A percentile compares a stretch with the other conserved stretches of the same genome.
These are phyloP conservation scores for Lochmaea crataegi DNA, from an alignment of 2,888 invertebrate genomes.

Conservation along the genomic window DNA sequence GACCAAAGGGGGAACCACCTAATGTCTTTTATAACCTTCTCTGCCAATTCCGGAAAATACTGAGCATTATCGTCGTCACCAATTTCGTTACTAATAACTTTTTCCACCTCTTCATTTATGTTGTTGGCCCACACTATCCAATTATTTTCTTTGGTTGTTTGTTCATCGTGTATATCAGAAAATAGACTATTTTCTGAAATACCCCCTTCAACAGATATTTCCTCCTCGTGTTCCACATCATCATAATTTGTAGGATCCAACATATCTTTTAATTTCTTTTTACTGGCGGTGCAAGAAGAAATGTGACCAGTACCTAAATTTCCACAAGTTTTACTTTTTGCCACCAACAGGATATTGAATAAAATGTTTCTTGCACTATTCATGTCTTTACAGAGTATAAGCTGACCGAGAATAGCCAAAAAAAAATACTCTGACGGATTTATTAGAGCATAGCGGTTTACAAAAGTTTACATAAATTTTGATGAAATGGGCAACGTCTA, in stretches of 20 bases:
- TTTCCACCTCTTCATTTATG: slow-evolving; percentile 9
- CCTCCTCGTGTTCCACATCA: slow-evolving; percentile 5
- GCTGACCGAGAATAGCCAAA: slow-evolving; percentile 13
- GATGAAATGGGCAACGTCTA: slow-evolving; percentile 18
- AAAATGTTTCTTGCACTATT: background rate
- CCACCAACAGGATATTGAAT: background rate
- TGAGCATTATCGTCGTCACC: slow-evolving; percentile 21
- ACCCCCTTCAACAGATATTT: background rate
- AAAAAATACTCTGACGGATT: slow-evolving; percentile 13
- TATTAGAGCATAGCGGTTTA: background rate
- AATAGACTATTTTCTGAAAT: background rate
- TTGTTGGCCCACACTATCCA: slow-evolving; percentile 2
- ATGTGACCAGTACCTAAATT: background rate
- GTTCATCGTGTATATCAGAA: no score
- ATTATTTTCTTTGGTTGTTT: background rate
- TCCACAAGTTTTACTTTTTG: slow-evolving; percentile 8
- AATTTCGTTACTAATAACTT: background rate
- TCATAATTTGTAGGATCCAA: slow-evolving; percentile 2
- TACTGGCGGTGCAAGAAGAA: background rate
- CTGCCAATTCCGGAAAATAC: slow-evolving; percentile 6
- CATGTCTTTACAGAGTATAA: slow-evolving; percentile 7
- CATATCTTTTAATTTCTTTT: slow-evolving; percentile 1
- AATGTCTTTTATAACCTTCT: no score
- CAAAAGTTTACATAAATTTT: slow-evolving; percentile 21
- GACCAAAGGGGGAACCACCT: no score